Base-by-base conservation (phyloP, 2,113 vertebrate species). In the Hippocampus guttulatus region DNA sequence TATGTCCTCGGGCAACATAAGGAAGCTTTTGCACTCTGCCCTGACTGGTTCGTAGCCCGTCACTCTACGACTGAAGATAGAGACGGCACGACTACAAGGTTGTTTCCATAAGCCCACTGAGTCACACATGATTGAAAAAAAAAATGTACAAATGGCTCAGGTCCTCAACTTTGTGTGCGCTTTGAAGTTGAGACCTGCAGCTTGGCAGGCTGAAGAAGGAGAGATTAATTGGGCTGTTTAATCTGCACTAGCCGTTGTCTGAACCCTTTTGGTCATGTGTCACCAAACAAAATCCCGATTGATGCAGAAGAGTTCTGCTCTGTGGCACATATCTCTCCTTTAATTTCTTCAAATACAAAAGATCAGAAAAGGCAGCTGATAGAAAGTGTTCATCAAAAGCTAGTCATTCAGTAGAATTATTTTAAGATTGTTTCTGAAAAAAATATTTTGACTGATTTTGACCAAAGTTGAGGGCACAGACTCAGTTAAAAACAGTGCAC, bases 201-300 rank as follows among this genome's bases (percentile, higher is more conserved):
- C n/a, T 77, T 64, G 55, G 33, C 23, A 73, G 79, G 45, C 64
- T 72, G 75, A 69, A 77, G 68, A 76, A 70, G 47, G 71, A 72
- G 67, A 79, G 82, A 87, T 86, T 88, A 86, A 84, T 85, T 68
- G 71, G 63, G 33, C 14, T 7, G 72, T 84, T 85, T 84, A 83
- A 85, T 87, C 79, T 85, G 63, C 64, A 61, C 72, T 63, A 70
- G 75, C 76, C 75, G 64, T 76, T 75, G 72, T 84, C 78, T 76
- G 68, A 81, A 70, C 68, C 69, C 65, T 70, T 84, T 81, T 81
- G 81, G 69, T 76, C 71, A 57, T 69, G 69, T 70, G 63, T 45
- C 77, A 74, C 69, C 68, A 73, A 85, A 67, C 55, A 71, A 72
- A 75, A 80, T 67, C 74, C 73, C 40, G 73, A 60, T 57, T 54